Evolutionary conservation across 2,888 invertebrate species (phyloP).

Genomic region (Itoplectis maculator): DNA sequence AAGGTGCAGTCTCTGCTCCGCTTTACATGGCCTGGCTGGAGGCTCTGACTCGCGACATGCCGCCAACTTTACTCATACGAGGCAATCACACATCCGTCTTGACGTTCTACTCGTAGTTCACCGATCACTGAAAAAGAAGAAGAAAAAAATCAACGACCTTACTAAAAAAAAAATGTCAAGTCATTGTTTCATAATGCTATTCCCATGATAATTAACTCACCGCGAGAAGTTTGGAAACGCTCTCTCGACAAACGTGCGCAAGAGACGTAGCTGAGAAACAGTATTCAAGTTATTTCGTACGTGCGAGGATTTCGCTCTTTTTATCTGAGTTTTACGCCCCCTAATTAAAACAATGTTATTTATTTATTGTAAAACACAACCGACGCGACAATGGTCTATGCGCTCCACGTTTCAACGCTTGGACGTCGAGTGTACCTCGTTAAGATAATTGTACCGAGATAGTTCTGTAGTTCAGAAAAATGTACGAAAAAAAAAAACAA

Average conservation of each 20-base stretch:
- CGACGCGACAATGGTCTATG: not conserved
- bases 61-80: slow-evolving; percentile 94
- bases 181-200: slow-evolving; percentile 31
- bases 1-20: slow-evolving; percentile 94
- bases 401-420: not conserved
- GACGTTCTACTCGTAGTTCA: slow-evolving; percentile 92
- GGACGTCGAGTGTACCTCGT: slow-evolving; percentile 15
- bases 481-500: slow-evolving; percentile 23
- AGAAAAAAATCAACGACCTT: not conserved
- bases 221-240: slow-evolving; percentile 11
- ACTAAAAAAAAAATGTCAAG: slow-evolving; percentile 25
- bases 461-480: slow-evolving; percentile 36
- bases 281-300: slow-evolving; percentile 48
- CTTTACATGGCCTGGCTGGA: slow-evolving; percentile 99
- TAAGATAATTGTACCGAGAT: slow-evolving; percentile 19
- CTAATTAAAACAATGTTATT: slow-evolving; percentile 46
- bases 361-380: slow-evolving; percentile 46
- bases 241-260: slow-evolving; percentile 5
- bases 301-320: slow-evolving; percentile 21
- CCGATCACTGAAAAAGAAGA: slow-evolving; percentile 1
- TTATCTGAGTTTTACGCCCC: slow-evolving; percentile 31
- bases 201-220: slow-evolving; percentile 8
- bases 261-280: slow-evolving; percentile 41
- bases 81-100: slow-evolving; percentile 96
- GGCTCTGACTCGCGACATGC: slow-evolving; percentile 94